Evolutionary conservation across 92 coral and sea anemone genomes (phyloP).

Genomic region (Epizoanthus illoricatus): DNA sequence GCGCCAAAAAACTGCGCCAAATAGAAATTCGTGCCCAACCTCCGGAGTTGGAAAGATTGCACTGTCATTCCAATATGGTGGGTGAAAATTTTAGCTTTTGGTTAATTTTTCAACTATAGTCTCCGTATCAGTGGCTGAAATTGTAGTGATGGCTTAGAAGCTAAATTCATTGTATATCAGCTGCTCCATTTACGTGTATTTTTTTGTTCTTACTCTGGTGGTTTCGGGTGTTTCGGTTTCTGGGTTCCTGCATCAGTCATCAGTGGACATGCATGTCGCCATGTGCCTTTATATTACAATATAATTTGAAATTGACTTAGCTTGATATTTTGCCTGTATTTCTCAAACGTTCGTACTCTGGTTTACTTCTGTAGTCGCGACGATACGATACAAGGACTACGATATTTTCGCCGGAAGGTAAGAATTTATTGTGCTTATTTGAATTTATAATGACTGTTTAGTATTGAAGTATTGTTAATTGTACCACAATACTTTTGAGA

Average conservation of each 20-base stretch:
- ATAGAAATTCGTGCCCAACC: slow-evolving; percentile 44
- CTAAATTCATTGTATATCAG: background rate
- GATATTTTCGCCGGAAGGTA: slow-evolving; percentile 99
- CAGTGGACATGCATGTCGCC: no score
- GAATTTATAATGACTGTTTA: no score
- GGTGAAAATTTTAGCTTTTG: slow-evolving; percentile 44
- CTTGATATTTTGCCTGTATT: background rate
- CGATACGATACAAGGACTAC: slow-evolving; percentile 98
- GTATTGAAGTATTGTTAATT: no score
- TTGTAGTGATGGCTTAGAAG: background rate
- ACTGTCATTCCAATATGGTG: slow-evolving; percentile 97
- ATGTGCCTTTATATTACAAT: no score
- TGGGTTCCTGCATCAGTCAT: background rate
- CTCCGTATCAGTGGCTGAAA: background rate
- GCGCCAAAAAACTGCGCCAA: slow-evolving; percentile 59
- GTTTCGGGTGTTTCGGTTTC: background rate
- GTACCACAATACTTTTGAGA: no score
- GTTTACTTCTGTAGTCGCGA: slow-evolving; percentile 73
- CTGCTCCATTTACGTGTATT: background rate
- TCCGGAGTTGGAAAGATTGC: slow-evolving; percentile 60
- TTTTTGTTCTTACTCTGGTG: background rate
- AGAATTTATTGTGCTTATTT: slow-evolving; percentile 1
- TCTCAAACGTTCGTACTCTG: background rate
- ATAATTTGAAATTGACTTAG: no score
- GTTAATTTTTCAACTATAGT: background rate